A percentile compares a stretch with the other conserved stretches of the same genome.
Conservation (phyloP, 2,797 vertebrate genomes). For the Pangasius djambal region DNA sequence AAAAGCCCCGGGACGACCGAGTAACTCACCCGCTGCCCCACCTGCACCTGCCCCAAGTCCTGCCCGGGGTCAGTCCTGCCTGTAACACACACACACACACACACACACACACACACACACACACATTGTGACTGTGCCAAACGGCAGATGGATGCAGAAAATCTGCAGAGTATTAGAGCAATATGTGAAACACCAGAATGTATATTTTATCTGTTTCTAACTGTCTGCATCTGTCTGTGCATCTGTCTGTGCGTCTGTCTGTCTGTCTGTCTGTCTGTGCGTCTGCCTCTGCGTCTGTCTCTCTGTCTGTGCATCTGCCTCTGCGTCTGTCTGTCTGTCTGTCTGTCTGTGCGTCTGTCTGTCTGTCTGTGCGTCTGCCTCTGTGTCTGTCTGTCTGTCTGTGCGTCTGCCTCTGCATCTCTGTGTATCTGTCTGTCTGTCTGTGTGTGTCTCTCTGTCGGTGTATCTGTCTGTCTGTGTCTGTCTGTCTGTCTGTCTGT, state of each 20-base stretch:
- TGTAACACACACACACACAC: conserved; percentile 60
- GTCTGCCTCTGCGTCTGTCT: conserved; percentile 3
- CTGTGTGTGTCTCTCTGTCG: no score
- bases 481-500: no score
- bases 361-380: conserved; percentile 58
- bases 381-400: not conserved
- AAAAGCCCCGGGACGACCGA: conserved; percentile 92
- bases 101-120: not conserved
- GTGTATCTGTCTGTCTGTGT: no score
- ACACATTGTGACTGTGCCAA: not conserved
- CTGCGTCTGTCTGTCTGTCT: not conserved
- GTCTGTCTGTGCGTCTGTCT: not conserved
- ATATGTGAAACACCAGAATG: not conserved
- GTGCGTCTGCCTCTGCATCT: not conserved
- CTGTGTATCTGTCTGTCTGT: not conserved
- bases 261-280: not conserved
- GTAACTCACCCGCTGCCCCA: conserved; percentile 87
- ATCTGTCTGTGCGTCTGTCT: not conserved
- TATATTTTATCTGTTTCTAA: conserved; percentile 51
- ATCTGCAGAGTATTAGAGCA: not conserved
- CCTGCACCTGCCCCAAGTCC: conserved; percentile 91
- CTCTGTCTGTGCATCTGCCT: not conserved
- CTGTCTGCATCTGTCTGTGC: not conserved
- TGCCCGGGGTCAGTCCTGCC: conserved; percentile 94
- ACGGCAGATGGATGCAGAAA: not conserved